These are phyloP conservation scores for Ips typographus DNA, from an alignment of 1,140 invertebrate genomes.

Conservation along the genomic window DNA sequence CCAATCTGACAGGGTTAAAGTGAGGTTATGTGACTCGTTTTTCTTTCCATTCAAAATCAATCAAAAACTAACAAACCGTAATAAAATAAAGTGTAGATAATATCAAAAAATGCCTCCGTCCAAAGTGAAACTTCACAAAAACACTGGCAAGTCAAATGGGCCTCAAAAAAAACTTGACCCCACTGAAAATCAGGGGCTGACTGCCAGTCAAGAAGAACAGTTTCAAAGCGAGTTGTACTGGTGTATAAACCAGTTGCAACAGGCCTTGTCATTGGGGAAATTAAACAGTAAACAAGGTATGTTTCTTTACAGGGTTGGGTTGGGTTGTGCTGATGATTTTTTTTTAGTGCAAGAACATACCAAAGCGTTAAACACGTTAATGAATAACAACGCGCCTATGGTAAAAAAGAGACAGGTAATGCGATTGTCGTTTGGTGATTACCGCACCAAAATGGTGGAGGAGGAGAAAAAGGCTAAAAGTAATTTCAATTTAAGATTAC, in stretches of 20 bases:
- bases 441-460: conserved; percentile 70
- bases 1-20: too few relatives aligned
- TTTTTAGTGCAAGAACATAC: conserved; percentile 61
- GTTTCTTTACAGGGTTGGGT: conserved; percentile 3
- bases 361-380: conserved; percentile 66
- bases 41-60: too few relatives aligned
- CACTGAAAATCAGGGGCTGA: conserved; percentile 7
- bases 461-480: conserved; percentile 67
- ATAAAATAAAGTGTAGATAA: too few relatives aligned
- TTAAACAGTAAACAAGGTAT: conserved; percentile 64
- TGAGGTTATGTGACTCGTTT: too few relatives aligned
- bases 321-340: background rate
- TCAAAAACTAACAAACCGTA: too few relatives aligned
- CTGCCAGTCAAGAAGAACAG: conserved; percentile 50
- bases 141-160: conserved; percentile 25
- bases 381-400: conserved; percentile 64
- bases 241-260: conserved; percentile 73
- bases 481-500: conserved; percentile 31
- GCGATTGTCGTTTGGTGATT: conserved; percentile 72
- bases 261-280: conserved; percentile 59
- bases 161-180: background rate
- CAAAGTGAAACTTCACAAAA: conserved; percentile 34
- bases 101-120: conserved; percentile 31
- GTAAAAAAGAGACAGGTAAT: conserved; percentile 73
- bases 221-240: conserved; percentile 74